Evolutionary conservation across 1,140 invertebrate species (phyloP).

Genomic region (Drosophila sp.): DNA sequence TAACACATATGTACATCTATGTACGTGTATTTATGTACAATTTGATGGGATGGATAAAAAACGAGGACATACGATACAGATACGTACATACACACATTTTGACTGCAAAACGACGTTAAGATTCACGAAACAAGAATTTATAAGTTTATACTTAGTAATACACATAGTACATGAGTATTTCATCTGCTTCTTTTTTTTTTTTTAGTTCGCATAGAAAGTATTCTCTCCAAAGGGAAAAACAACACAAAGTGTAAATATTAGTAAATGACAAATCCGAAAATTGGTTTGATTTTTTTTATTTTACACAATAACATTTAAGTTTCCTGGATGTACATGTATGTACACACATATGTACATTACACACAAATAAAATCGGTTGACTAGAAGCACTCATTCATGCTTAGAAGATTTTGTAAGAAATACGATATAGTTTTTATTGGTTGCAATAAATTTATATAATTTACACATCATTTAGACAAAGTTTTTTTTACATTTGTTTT

Average conservation of each 20-base stretch:
- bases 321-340: conserved; percentile 3
- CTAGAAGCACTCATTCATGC: conserved; percentile 59
- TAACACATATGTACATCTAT: conserved; percentile 13
- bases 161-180: conserved; percentile 3
- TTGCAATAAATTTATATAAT: conserved; percentile 72
- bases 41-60: conserved; percentile 26
- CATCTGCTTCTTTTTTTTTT: not conserved
- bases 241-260: conserved; percentile 41
- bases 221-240: not conserved
- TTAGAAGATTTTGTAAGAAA: conserved; percentile 43
- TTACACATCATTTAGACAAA: conserved; percentile 24
- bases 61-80: not conserved
- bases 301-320: conserved; percentile 34
- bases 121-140: conserved; percentile 8
- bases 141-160: not conserved
- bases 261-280: not conserved
- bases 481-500: not conserved
- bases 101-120: not conserved
- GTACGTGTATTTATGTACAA: conserved; percentile 22
- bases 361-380: conserved; percentile 14
- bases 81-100: not conserved
- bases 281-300: conserved; percentile 20
- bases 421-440: conserved; percentile 58
- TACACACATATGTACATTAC: not conserved
- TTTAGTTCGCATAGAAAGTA: conserved; percentile 2